Percentiles rank a stretch among this genome's conserved stretches.
phyloP scores from a whole-genome alignment of 2,113 vertebrate genomes.

The Urocitellus parryii region DNA sequence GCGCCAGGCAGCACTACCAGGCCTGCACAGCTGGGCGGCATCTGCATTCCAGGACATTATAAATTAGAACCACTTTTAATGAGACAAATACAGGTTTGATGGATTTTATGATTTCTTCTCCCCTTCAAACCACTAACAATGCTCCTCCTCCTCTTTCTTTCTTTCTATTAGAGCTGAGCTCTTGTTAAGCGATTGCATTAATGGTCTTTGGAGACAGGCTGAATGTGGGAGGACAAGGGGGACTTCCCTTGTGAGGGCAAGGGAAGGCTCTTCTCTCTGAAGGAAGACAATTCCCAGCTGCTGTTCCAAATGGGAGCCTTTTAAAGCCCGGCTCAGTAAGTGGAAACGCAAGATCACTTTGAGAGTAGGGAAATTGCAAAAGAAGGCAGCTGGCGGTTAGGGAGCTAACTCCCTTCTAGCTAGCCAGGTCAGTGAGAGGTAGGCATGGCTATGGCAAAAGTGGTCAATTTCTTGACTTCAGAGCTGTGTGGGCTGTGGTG shows the following conservation, averaged over 20 bases:
- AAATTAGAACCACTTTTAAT: slow-evolving; percentile 90
- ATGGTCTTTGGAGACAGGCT: slow-evolving; percentile 75
- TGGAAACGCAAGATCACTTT: slow-evolving; percentile 47
- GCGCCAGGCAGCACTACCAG: slow-evolving; percentile 78
- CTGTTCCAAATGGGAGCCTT: background rate
- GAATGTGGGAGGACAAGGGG: slow-evolving; percentile 48
- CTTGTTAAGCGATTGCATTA: slow-evolving; percentile 71
- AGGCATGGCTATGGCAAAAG: background rate
- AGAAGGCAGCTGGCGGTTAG: background rate
- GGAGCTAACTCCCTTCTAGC: background rate
- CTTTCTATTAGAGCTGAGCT: slow-evolving; percentile 65
- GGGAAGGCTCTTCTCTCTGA: slow-evolving; percentile 35
- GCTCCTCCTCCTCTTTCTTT: slow-evolving; percentile 72
- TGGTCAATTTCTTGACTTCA: background rate
- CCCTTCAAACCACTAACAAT: slow-evolving; percentile 70
- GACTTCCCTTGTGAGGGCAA: slow-evolving; percentile 61
- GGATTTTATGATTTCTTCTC: slow-evolving; percentile 83
- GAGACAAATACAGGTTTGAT: slow-evolving; percentile 87
- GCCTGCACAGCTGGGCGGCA: slow-evolving; percentile 85
- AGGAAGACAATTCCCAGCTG: slow-evolving; percentile 12
- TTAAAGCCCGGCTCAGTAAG: slow-evolving; percentile 18
- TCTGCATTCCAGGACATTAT: slow-evolving; percentile 88
- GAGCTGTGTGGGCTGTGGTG: background rate
- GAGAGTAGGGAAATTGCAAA: slow-evolving; percentile 47
- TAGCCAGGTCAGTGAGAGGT: background rate